Percentiles rank a stretch among this genome's conserved stretches.
Evolutionary conservation across 2,888 invertebrate species (phyloP).

Genomic region (Plagodis pulveraria): DNA sequence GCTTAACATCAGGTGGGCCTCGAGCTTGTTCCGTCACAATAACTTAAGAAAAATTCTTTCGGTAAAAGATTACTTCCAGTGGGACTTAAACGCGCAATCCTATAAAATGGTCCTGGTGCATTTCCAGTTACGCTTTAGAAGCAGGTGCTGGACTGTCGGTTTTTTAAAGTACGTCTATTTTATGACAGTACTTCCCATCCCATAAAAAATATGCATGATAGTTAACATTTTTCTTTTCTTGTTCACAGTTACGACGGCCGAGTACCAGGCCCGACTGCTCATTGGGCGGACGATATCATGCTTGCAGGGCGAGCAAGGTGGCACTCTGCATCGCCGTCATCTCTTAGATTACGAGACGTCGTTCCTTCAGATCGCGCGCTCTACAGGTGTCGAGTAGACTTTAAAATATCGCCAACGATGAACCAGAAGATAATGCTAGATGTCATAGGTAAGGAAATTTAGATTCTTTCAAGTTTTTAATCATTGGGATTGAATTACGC

Average conservation of each 20-base stretch:
- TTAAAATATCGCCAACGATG: slow-evolving; percentile 90
- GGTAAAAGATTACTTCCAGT: too few relatives aligned
- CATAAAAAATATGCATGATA: too few relatives aligned
- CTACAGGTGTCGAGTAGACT: slow-evolving; percentile 93
- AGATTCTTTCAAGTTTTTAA: neutral
- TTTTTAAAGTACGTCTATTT: too few relatives aligned
- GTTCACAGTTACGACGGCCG: slow-evolving; percentile 89
- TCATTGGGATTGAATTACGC: neutral
- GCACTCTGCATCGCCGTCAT: slow-evolving; percentile 88
- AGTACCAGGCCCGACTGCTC: slow-evolving; percentile 82
- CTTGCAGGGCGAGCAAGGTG: slow-evolving; percentile 89
- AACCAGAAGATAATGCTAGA: slow-evolving; percentile 90
- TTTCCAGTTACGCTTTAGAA: too few relatives aligned
- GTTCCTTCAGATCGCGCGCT: slow-evolving; percentile 90
- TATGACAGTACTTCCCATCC: too few relatives aligned
- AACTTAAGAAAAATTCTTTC: too few relatives aligned
- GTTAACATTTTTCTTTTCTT: slow-evolving; percentile 22
- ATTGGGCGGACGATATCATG: slow-evolving; percentile 88
- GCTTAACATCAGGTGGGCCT: too few relatives aligned
- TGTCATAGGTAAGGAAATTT: slow-evolving; percentile 87
- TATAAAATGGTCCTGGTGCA: too few relatives aligned
- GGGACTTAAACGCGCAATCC: too few relatives aligned
- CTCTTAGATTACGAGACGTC: slow-evolving; percentile 88
- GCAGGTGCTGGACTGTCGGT: too few relatives aligned
- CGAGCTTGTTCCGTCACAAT: too few relatives aligned